phyloP scores from a whole-genome alignment of 2,888 invertebrate genomes.

The Xylocampa areola region DNA sequence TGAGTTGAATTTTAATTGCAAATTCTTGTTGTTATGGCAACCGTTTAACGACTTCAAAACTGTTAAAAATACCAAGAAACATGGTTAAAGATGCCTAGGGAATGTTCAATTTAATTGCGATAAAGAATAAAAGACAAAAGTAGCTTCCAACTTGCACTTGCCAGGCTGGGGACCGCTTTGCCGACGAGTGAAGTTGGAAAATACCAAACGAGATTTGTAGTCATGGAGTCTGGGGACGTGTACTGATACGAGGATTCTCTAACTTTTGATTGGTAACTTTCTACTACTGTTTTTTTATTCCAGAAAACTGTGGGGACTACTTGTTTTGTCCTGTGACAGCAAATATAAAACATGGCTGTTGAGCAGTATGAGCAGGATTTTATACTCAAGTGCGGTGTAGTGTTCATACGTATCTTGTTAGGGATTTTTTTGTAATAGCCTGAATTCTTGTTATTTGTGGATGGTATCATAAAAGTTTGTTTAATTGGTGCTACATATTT shows the following conservation, averaged over 20 bases:
- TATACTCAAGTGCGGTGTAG: no score
- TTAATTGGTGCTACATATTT: no score
- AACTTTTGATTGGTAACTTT: slow-evolving; percentile 49
- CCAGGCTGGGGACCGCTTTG: slow-evolving; percentile 37
- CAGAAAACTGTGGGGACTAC: not conserved
- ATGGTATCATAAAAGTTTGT: no score
- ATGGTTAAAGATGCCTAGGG: slow-evolving; percentile 11
- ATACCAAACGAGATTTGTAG: slow-evolving; percentile 50
- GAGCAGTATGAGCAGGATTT: no score
- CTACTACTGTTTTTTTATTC: slow-evolving; percentile 8
- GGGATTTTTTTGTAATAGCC: no score
- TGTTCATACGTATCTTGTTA: no score
- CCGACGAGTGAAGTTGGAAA: slow-evolving; percentile 40
- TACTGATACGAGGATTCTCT: slow-evolving; percentile 26
- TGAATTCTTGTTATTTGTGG: no score
- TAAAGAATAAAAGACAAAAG: slow-evolving; percentile 32
- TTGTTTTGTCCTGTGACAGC: no score
- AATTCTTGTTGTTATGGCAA: slow-evolving; percentile 38
- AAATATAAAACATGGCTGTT: no score
- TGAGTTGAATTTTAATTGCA: slow-evolving; percentile 46
- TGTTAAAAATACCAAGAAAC: not conserved
- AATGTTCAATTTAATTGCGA: slow-evolving; percentile 35
- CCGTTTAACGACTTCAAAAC: slow-evolving; percentile 1
- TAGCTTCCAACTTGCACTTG: slow-evolving; percentile 36
- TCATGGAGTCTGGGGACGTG: slow-evolving; percentile 33